A percentile compares a stretch with the other conserved stretches of the same genome.
phyloP scores from a whole-genome alignment of 2,113 vertebrate species.

The Neotoma lepida region DNA sequence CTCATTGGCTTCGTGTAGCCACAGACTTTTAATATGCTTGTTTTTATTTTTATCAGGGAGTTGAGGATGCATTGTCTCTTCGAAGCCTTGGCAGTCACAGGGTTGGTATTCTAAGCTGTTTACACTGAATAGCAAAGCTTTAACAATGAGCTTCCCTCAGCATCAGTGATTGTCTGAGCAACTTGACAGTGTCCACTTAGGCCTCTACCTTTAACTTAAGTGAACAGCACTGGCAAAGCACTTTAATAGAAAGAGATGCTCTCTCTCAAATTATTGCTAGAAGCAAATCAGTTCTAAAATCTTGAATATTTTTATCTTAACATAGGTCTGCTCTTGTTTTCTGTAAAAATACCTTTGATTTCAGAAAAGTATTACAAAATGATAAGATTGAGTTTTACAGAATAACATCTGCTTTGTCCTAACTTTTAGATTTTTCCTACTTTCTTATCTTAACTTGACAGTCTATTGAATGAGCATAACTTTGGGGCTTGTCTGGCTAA shows the following conservation, averaged over 20 bases:
- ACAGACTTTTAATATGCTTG: slow-evolving; percentile 51
- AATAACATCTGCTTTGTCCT: slow-evolving; percentile 35
- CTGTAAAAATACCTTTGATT: slow-evolving; percentile 52
- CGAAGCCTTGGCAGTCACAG: slow-evolving; percentile 85
- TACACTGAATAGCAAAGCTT: slow-evolving; percentile 8
- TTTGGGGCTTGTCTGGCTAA: slow-evolving; percentile 52
- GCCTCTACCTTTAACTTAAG: neutral
- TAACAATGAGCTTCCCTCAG: slow-evolving; percentile 13
- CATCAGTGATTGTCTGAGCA: neutral
- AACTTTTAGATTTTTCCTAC: neutral
- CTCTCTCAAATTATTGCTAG: slow-evolving; percentile 4
- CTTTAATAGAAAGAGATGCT: neutral
- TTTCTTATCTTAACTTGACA: slow-evolving; percentile 33
- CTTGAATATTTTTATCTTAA: slow-evolving; percentile 51
- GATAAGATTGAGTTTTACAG: slow-evolving; percentile 56
- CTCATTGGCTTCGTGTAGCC: slow-evolving; percentile 52
- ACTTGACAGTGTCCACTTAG: neutral
- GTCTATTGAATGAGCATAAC: slow-evolving; percentile 13
- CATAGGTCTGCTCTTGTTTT: neutral
- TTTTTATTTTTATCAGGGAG: slow-evolving; percentile 84
- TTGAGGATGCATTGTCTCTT: slow-evolving; percentile 85
- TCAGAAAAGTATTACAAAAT: slow-evolving; percentile 59
- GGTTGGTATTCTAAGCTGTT: slow-evolving; percentile 84
- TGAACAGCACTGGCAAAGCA: neutral
- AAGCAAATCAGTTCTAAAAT: slow-evolving; percentile 60